Base-by-base conservation (phyloP, 2,113 vertebrate genomes). In the Chunga burmeisteri region DNA sequence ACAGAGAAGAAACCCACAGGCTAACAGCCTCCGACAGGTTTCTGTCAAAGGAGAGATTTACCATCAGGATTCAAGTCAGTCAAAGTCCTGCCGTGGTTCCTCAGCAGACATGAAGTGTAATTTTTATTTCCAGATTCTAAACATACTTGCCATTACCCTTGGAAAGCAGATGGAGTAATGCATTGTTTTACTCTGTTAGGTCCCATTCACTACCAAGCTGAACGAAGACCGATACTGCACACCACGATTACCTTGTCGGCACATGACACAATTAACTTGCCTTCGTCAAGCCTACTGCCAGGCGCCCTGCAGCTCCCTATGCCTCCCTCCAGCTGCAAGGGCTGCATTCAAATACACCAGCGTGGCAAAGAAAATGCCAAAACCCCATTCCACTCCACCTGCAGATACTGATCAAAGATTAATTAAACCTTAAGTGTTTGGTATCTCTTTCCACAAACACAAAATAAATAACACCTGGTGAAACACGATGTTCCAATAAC, bases 81-180 rank as follows among this genome's bases (percentile, higher is more conserved):
- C 5, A 9, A 68, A 91, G n/a, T 13, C 17, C n/a, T 68, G 40
- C 49, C 3, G 0, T 2, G 11, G 44, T 3, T 81, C 38, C 55
- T 81, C 68, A 49, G 72, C 40, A 73, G 56, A 55, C 0, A 0
- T 0, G 4, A 67, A 68, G 12, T 1, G 0, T 23, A 36, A 15
- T 12, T 85, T 93, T 44, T 44, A n/a, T 65, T 88, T 71, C 44
- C 47, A 72, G 47, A 44, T 30, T 63, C 56, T 59, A 27, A 88
- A 32, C 1, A 0, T 21, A 16, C 7, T 59, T 46, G 10, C 16
- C 18, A 20, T 8, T 21, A 36, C 14, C 20, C 36, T 16, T 38
- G 34, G 22, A 79, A 74, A 87, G 63, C 34, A n/a, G 22, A 66
- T 0, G 2, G 44, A 47, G 26, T 7, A 32, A 44, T 1, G 16